Base-by-base conservation (phyloP, 1,140 invertebrate species). In the Diploscapter pachys region DNA sequence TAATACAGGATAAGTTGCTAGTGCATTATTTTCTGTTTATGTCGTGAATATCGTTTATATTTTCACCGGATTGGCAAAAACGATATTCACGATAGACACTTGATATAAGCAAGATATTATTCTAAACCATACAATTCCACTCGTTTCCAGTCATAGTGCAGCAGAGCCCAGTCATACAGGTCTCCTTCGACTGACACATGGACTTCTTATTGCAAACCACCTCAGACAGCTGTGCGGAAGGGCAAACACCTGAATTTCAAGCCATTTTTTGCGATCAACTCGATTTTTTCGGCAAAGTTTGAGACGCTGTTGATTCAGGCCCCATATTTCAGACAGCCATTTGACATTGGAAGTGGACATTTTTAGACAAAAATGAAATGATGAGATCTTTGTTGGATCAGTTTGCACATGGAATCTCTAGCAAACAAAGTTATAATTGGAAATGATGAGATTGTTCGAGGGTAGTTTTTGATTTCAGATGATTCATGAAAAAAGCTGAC, bases 91-190 rank as follows among this genome's bases (percentile, higher is more conserved):
- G 9, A 8, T 11, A n/a, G 51, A 5, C 53, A 49, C 4, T 9
- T 65, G 62, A 13, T 49, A 63, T 63, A 13, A 11, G 31, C 62
- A 48, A 63, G 52, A 8, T 55, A n/a, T 54, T 69, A 48, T 69
- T 48, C 59, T 56, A 11, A 11, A 5, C 57, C 67, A 5, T 57
- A 73, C 72, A 63, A 57, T 63, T 77, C 65, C 63, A 80, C 13
- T 67, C 78, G 53, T 63, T 80, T 59, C 65, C 80, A 66, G 72
- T 76, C 48, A 57, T 56, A 5, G 76, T 80, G 63, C 80, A 81
- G 66, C 80, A 81, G 4, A 81, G 69, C 31, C 80, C 80, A 51
- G 79, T 80, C 6, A 81, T 76, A 64, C 80, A 81, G 9, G 66
- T 74, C 55, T 81, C 71, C 13, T 67, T 66, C 11, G 68, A 49